Conservation (phyloP, 2,113 vertebrate genomes). For the Pygoscelis adeliae region DNA sequence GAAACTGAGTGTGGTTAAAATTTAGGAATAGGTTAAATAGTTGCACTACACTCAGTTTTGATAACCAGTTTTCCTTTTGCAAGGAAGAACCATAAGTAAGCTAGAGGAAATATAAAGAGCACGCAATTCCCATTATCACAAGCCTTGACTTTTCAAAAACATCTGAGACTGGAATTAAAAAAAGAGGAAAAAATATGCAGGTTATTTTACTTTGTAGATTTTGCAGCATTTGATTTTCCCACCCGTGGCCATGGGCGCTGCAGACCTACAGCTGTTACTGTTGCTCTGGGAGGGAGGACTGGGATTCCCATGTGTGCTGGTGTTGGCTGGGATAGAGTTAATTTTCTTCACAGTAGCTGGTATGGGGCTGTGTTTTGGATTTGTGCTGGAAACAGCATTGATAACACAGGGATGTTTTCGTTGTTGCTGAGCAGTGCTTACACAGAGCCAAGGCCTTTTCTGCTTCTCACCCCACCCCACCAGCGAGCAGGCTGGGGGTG, state of each 20-base stretch:
- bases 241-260: not conserved
- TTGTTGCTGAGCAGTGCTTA: too few species aligned
- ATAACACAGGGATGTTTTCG: too few species aligned
- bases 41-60: not conserved
- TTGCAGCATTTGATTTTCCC: not conserved
- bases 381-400: too few species aligned
- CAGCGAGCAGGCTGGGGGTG: too few species aligned
- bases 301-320: not conserved
- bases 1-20: not conserved
- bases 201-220: not conserved
- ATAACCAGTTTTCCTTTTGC: not conserved
- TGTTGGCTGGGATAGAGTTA: not conserved
- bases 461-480: too few species aligned
- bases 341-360: not conserved
- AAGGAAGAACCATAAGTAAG: not conserved
- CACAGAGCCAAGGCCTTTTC: too few species aligned
- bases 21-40: not conserved
- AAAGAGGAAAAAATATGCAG: not conserved
- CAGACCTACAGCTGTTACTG: not conserved
- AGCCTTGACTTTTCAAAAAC: not conserved
- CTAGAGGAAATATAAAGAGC: not conserved
- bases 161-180: not conserved
- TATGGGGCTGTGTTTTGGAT: too few species aligned
- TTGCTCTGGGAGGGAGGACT: not conserved
- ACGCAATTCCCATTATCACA: not conserved